phyloP scores from a whole-genome alignment of 2,113 vertebrate genomes.

The Alethe castanea region DNA sequence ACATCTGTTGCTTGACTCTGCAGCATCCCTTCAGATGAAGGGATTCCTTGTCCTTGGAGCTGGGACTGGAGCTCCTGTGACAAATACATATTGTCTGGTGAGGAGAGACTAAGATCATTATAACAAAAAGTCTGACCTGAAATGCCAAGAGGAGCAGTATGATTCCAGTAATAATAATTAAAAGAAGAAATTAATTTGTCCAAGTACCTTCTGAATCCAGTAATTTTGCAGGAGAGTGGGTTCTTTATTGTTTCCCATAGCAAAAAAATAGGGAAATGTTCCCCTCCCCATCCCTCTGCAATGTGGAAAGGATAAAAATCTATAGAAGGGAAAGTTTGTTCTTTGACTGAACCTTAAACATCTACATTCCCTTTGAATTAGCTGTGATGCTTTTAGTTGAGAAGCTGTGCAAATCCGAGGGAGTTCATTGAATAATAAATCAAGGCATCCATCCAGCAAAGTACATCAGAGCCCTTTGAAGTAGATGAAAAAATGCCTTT shows the following conservation, averaged over 20 bases:
- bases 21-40: neutral
- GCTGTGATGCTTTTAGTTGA: constrained; percentile 29
- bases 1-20: neutral
- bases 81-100: neutral
- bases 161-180: neutral
- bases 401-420: neutral
- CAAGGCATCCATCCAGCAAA: neutral
- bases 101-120: neutral
- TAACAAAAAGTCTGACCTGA: neutral
- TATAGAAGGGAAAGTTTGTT: neutral
- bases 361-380: neutral
- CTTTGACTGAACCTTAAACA: neutral
- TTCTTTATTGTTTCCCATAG: neutral
- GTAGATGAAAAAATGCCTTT: neutral
- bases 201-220: neutral
- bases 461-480: neutral
- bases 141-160: neutral
- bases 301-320: neutral
- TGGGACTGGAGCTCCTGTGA: neutral
- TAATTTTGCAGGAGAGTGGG: neutral
- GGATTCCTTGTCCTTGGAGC: neutral
- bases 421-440: constrained; percentile 36
- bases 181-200: neutral
- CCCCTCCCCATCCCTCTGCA: neutral
- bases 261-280: neutral